Percentiles rank a stretch among this genome's conserved stretches.
These are phyloP conservation scores for Ceratoteleas bidentatus DNA, from an alignment of 1,140 invertebrate genomes.

Conservation along the genomic window DNA sequence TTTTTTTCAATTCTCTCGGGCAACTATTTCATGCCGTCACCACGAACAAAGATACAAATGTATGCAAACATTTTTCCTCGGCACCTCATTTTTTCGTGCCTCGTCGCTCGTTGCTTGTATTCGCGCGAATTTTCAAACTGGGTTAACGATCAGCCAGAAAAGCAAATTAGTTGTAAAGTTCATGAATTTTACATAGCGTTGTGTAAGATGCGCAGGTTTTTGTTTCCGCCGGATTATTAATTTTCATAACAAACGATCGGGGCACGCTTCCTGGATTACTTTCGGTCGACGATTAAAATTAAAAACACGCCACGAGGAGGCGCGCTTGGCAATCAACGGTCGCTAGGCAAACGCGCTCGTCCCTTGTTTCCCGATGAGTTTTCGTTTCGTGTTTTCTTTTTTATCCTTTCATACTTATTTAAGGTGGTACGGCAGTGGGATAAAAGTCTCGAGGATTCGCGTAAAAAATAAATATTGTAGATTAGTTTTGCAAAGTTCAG, in stretches of 20 bases:
- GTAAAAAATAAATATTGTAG: no score
- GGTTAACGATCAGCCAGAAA: conserved; percentile 40
- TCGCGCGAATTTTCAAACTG: conserved; percentile 44
- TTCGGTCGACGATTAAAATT: conserved; percentile 25
- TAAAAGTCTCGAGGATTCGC: no score
- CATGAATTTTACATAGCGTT: conserved; percentile 44
- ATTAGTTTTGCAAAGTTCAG: no score
- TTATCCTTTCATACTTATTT: conserved; percentile 40
- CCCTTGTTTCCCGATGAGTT: conserved; percentile 4
- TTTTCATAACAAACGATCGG: conserved; percentile 39
- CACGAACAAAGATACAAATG: conserved; percentile 18
- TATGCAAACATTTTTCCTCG: conserved; percentile 2
- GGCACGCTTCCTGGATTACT: conserved; percentile 8
- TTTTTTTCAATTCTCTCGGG: conserved; percentile 1
- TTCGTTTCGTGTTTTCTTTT: conserved; percentile 40
- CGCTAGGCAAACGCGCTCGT: background rate
- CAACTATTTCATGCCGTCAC: background rate
- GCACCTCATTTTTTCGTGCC: conserved; percentile 14
- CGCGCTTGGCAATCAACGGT: background rate
- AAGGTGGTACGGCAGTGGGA: no score
- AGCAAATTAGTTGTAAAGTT: conserved; percentile 52
- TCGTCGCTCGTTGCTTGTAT: conserved; percentile 14
- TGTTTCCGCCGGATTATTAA: conserved; percentile 28
- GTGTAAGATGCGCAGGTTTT: conserved; percentile 20
- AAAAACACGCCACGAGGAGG: background rate